Evolutionary conservation across 2,888 invertebrate species (phyloP).

Genomic region (Antheraea yamamai): DNA sequence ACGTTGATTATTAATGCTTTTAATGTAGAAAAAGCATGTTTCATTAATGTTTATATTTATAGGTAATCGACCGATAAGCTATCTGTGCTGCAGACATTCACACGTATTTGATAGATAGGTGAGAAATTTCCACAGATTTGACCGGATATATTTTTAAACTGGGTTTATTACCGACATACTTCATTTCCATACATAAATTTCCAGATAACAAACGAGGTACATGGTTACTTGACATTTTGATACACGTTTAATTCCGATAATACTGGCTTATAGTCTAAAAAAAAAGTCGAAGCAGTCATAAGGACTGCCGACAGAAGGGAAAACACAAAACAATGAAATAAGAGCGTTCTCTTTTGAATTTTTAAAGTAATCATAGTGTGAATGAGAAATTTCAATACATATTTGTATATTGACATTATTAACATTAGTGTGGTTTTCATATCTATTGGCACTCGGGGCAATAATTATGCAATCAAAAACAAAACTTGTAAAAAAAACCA

Average conservation of each 20-base stretch:
- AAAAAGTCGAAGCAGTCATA: too few relatives aligned
- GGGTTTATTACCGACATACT: constrained; percentile 2
- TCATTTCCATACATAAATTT: neutral
- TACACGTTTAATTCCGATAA: neutral
- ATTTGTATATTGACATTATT: too few relatives aligned
- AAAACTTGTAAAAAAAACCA: too few relatives aligned
- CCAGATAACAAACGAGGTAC: neutral
- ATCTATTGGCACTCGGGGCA: too few relatives aligned
- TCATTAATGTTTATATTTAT: constrained; percentile 17
- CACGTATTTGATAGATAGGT: constrained; percentile 22
- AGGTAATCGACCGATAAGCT: constrained; percentile 36
- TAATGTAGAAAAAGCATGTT: neutral
- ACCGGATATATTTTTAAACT: neutral
- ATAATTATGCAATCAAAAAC: too few relatives aligned
- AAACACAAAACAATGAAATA: too few relatives aligned
- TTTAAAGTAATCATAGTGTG: too few relatives aligned
- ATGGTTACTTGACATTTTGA: neutral
- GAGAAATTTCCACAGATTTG: constrained; percentile 15
- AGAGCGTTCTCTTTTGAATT: too few relatives aligned
- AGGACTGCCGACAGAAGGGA: too few relatives aligned
- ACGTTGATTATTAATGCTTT: neutral
- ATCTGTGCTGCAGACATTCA: constrained; percentile 30
- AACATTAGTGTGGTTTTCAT: too few relatives aligned
- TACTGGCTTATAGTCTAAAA: neutral
- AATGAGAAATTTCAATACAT: too few relatives aligned